phyloP scores from a whole-genome alignment of 2,888 invertebrate genomes.

The Caenorhabditis uteleia region DNA sequence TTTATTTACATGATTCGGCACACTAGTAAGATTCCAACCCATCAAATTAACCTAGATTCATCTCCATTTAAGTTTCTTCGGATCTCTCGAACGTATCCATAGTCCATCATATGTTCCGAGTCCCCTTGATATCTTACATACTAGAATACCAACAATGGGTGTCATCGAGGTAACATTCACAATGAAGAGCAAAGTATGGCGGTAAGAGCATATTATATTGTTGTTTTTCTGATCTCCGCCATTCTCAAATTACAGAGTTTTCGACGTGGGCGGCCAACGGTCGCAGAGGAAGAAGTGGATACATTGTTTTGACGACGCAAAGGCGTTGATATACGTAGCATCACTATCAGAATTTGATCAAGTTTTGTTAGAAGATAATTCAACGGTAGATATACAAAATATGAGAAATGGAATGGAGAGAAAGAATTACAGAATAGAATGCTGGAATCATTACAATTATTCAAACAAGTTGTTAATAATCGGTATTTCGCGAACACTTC shows the following conservation, averaged over 20 bases:
- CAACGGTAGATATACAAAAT: constrained; percentile 79
- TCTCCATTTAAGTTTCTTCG: constrained; percentile 57
- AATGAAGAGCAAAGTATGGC: constrained; percentile 53
- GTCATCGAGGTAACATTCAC: constrained; percentile 65
- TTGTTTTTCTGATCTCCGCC: neutral
- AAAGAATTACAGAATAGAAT: constrained; percentile 85
- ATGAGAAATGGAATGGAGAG: neutral
- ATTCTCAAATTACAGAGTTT: constrained; percentile 89
- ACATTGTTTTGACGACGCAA: constrained; percentile 97
- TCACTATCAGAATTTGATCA: constrained; percentile 99
- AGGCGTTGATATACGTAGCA: constrained; percentile 88
- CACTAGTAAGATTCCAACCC: constrained; percentile 84
- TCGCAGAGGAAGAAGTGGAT: constrained; percentile 97
- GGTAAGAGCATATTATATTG: constrained; percentile 12
- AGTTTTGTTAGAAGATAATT: constrained; percentile 98
- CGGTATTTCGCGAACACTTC: constrained; percentile 85
- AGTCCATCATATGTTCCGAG: constrained; percentile 51
- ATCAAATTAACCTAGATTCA: neutral
- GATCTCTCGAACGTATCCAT: constrained; percentile 57
- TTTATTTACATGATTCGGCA: constrained; percentile 99
- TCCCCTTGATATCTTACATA: constrained; percentile 61
- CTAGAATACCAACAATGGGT: constrained; percentile 66
- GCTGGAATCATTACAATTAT: constrained; percentile 98
- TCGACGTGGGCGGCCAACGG: constrained; percentile 98
- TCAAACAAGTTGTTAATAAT: constrained; percentile 99